Evolutionary conservation across 2,797 vertebrate species (phyloP).

Genomic region (Myoxocephalus aenaeus): DNA sequence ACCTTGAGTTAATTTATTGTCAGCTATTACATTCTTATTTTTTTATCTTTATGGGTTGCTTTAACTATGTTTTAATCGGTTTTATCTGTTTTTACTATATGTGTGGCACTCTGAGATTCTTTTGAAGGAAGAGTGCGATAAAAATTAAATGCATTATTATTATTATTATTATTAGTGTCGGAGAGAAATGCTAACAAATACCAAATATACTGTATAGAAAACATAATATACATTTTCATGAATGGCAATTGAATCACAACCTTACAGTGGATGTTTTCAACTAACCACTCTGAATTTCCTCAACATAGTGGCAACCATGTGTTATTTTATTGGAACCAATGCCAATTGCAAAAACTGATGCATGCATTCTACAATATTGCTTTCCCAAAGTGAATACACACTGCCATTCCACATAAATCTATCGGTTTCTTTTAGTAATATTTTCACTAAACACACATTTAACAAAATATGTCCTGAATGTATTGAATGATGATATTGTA

Average conservation of each 20-base stretch:
- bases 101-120: no score
- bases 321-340: conserved; percentile 37
- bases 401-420: not conserved
- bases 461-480: not conserved
- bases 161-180: no score
- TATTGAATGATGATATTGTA: not conserved
- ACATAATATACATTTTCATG: not conserved
- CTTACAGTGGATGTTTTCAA: no score
- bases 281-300: not conserved
- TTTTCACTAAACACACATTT: not conserved
- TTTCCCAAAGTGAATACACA: conserved; percentile 17
- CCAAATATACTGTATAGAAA: not conserved
- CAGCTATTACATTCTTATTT: no score
- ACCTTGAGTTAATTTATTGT: no score
- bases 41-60: no score
- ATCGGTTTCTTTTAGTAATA: not conserved
- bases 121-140: no score
- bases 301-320: conserved; percentile 20
- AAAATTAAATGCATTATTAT: no score
- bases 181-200: not conserved
- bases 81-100: no score
- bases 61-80: no score
- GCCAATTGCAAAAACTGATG: conserved; percentile 20
- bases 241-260: not conserved
- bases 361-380: conserved; percentile 23